Percentiles rank a stretch among this genome's conserved stretches.
Conservation (phyloP, 2,113 vertebrate species). For the Acrocephalus kingi region DNA sequence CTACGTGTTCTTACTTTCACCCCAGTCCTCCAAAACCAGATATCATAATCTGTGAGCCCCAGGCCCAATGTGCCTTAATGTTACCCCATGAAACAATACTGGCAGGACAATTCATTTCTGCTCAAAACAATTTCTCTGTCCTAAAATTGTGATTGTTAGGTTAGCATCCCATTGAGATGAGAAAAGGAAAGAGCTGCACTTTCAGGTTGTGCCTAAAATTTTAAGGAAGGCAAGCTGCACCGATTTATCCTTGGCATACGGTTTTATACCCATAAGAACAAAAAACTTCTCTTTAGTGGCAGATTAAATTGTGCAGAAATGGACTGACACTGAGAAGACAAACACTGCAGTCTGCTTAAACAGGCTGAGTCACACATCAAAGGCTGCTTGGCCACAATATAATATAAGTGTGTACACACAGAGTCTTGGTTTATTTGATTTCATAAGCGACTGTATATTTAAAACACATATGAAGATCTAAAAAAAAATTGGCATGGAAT, state of each 20-base stretch:
- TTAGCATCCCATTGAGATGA: slow-evolving; percentile 41
- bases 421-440: not conserved
- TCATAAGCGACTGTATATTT: not conserved
- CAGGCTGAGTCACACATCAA: not conserved
- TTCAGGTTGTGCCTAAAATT: slow-evolving; percentile 40
- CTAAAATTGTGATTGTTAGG: slow-evolving; percentile 43
- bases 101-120: slow-evolving; percentile 22
- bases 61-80: not conserved
- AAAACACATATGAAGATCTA: not conserved
- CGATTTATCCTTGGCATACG: not conserved
- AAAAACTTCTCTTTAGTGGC: slow-evolving; percentile 23
- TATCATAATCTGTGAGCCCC: not conserved
- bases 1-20: not conserved
- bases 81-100: not conserved
- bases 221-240: slow-evolving; percentile 17
- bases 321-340: slow-evolving; percentile 41
- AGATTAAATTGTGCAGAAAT: slow-evolving; percentile 61
- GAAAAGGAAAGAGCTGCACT: slow-evolving; percentile 3
- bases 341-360: not conserved
- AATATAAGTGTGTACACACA: not conserved
- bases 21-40: not conserved
- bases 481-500: not conserved
- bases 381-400: not conserved
- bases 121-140: not conserved
- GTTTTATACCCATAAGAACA: not conserved